Evolutionary conservation across 2,888 invertebrate species (phyloP), one percentile per base, ranked within the genome.

Genomic region (Cryptosula pallasiana): DNA sequence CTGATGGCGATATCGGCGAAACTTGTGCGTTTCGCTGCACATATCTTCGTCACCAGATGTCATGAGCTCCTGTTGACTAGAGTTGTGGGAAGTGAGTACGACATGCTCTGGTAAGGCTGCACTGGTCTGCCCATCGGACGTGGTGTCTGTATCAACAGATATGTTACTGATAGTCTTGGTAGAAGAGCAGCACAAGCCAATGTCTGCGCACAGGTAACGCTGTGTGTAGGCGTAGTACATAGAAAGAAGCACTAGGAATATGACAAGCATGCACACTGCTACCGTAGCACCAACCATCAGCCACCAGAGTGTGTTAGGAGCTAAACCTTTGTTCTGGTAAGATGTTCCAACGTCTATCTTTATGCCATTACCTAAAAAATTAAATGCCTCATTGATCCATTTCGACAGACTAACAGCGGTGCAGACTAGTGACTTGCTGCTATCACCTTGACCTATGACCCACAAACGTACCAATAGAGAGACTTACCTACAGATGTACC

Each of bases 211-310:
- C 35, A 70, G 55, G 70, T 70, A 70, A 27, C 70, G 45, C 70
- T 70, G 70, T 2, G 70, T 54, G 45, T 70, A 54, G 27, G 70
- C 70, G 29, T 70, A 70, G 70, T 70, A 70, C 3, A 70, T 36
- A 23, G 70, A 23, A n/a, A 70, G 45, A 9, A 70, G 45, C 13
- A 70, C 70, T 3, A 70, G 45, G 45, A 70, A 54, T 54, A 70
- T 54, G 5, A 70, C 45, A 3, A 70, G 70, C 35, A 70, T 2
- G 32, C 70, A 70, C 3, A 70, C 70, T 25, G 70, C 70, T 29
- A 36, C 23, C 13, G 70, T 70, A 25, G 70, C 70, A 54, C 36
- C 70, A 29, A 70, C 55, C 70, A 70, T 70, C 25, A 70, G 70
- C 70, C 70, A 70, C 70, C 70, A 70, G 23, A 70, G 45, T 9